Evolutionary conservation across 1,140 invertebrate genomes (phyloP).

Genomic region (Aethina tumida): DNA sequence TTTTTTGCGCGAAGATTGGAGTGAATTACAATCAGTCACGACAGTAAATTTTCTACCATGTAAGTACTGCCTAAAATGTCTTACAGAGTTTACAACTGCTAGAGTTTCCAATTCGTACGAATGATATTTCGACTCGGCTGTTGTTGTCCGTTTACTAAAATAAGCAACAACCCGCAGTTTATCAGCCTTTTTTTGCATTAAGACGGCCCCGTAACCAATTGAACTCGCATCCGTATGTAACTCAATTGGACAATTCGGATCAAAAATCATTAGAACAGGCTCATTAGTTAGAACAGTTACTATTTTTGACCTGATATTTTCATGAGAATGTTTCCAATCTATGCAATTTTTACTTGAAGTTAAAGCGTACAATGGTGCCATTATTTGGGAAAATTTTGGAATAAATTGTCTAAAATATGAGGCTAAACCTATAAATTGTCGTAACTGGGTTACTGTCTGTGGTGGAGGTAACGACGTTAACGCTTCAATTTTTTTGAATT

Average conservation of each 20-base stretch:
- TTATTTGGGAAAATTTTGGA: too few species aligned
- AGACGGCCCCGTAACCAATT: constrained; percentile 28
- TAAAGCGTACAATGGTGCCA: too few species aligned
- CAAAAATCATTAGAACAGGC: constrained; percentile 8
- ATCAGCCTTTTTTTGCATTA: constrained; percentile 24
- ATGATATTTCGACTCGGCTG: constrained; percentile 12
- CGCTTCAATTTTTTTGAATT: constrained; percentile 24
- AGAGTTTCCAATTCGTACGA: constrained; percentile 10
- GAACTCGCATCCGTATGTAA: constrained; percentile 31
- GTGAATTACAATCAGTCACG: constrained; percentile 28
- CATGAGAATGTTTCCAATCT: too few species aligned
- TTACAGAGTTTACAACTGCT: constrained; percentile 27
- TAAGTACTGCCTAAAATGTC: constrained; percentile 32
- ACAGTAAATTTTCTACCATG: constrained; percentile 29
- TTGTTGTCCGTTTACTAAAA: constrained; percentile 13
- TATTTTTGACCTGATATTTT: too few species aligned
- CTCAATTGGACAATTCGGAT: constrained; percentile 10
- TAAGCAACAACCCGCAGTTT: constrained; percentile 14
- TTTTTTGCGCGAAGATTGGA: constrained; percentile 30
- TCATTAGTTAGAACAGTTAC: background rate
- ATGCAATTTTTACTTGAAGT: too few species aligned
- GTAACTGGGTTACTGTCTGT: too few species aligned
- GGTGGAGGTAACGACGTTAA: too few species aligned
- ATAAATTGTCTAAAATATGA: too few species aligned
- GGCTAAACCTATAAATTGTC: too few species aligned